Evolutionary conservation across 2,797 vertebrate genomes (phyloP), one percentile per base, ranked within the genome.

Genomic region (Champsocephalus gunnari): DNA sequence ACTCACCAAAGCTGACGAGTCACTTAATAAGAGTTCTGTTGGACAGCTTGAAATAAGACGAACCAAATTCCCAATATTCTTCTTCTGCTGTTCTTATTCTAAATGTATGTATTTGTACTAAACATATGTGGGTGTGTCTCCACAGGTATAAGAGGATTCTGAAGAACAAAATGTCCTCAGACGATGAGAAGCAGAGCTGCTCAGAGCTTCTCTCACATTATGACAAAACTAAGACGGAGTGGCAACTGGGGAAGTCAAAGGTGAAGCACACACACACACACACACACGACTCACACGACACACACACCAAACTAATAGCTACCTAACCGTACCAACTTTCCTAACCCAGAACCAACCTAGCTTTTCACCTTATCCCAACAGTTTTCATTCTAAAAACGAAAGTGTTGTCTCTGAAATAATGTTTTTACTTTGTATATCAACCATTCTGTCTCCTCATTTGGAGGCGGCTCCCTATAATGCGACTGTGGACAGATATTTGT

Each of bases 241-340:
- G 96, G 97, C 96, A 97, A 68, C 79, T 98, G 77, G 97, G 97
- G 55, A 98, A 96, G 90, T 96, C 95, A 67, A 98, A 98, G 97
- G 97, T 98, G 93, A 70, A 70, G 60, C 55, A n/a, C 56, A 13
- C 19, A 44, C 12, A 63, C 56, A 68, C 76, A 72, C 55, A 55
- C 70, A 59, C 49, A 59, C 3, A 34, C 34, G n/a, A 8, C 48
- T 34, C 63, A 67, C 28, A 48, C n/a, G 19, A 19, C 19, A 45
- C 63, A 54, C 28, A 28, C 28, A 28, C 24, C 34, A 38, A 38
- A 38, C 7, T 38, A 7, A 38, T 7, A 34, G 8, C 34, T 38
- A 76, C 21, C 21, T 21, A 2, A 21, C 49, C 53, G 21, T 43
- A 73, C 81, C 71, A 70, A 70, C 63, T 11, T 28, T 13, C 24